Evolutionary conservation across 2,888 invertebrate genomes (phyloP), one percentile per base, ranked within the genome.

Genomic region (Metallyticus violacea): DNA sequence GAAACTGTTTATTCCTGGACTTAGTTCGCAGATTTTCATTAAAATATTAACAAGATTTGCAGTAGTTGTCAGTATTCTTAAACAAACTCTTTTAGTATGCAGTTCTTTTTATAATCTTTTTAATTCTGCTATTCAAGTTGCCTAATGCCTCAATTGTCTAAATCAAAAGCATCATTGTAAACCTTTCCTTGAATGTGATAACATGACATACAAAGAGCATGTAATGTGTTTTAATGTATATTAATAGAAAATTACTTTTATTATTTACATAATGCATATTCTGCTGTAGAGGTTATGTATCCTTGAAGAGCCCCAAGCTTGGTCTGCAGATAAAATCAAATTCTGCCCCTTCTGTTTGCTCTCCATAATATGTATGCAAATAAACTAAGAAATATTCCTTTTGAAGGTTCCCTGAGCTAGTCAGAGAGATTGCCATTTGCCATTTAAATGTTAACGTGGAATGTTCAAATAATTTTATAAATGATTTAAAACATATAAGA

Each of bases 341-440:
- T 62, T 62, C 40, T 15, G 1, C 40, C 40, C 40, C 40, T 62
- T 62, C 40, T 15, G 40, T 62, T 62, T 62, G 40, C 40, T 62
- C 22, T 62, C n/a, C 40, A 62, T 62, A 62, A 62, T 62, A 62
- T 62, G 22, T 62, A 62, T 62, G 40, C 40, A 62, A 22, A 62
- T 62, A 62, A 62, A 62, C 40, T 62, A 62, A 62, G 40, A 62
- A 62, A 62, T 29, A n/a, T 7, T 4, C 28, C 9, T 28, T 22
- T 28, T 79, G 27, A 26, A 79, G 79, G 22, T 27, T 27, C 22
- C 79, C 79, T 28, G 22, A 25, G 77, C 28, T 82, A 83, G 77
- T 83, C 83, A 83, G 29, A 83, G 83, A 7, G 26, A 77, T 83
- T 83, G 76, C 77, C 77, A 83, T 77, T 83, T 83, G 76, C 77